Conservation (phyloP, 2,113 vertebrate genomes). For the Turnix velox region DNA sequence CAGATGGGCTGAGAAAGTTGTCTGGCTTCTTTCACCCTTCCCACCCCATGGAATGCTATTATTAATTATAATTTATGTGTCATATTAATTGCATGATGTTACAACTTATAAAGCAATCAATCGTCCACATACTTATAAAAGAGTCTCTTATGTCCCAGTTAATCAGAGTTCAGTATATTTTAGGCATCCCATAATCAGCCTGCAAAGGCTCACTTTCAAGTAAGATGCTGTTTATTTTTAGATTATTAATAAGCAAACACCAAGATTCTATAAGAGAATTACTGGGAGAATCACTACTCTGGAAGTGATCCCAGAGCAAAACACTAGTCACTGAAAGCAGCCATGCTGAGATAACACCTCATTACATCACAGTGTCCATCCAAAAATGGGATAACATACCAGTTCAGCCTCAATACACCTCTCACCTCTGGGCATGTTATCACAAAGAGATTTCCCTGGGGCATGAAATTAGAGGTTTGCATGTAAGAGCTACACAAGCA, state of each 20-base stretch:
- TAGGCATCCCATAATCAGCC: neutral
- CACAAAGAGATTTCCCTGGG: neutral
- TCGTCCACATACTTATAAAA: neutral
- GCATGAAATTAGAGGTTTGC: neutral
- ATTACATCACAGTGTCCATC: neutral
- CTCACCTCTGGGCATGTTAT: neutral
- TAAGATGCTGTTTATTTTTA: neutral
- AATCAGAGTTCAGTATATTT: neutral
- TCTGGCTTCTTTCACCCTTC: neutral
- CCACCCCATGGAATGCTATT: neutral
- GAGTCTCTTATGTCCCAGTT: neutral
- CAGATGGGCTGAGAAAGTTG: neutral
- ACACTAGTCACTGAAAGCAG: neutral
- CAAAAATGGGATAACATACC: neutral
- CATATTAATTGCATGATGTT: neutral
- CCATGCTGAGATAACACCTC: neutral
- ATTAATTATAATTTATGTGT: slow-evolving; percentile 3
- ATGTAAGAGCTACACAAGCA: neutral
- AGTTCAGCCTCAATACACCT: neutral
- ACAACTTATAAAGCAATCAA: neutral
- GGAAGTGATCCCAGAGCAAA: neutral
- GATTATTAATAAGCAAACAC: neutral
- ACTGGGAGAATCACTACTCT: neutral
- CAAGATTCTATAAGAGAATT: neutral
- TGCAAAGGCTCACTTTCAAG: neutral